Evolutionary conservation across 2,888 invertebrate species (phyloP), one percentile per base, ranked within the genome.

Genomic region (Drosophila macrospina): DNA sequence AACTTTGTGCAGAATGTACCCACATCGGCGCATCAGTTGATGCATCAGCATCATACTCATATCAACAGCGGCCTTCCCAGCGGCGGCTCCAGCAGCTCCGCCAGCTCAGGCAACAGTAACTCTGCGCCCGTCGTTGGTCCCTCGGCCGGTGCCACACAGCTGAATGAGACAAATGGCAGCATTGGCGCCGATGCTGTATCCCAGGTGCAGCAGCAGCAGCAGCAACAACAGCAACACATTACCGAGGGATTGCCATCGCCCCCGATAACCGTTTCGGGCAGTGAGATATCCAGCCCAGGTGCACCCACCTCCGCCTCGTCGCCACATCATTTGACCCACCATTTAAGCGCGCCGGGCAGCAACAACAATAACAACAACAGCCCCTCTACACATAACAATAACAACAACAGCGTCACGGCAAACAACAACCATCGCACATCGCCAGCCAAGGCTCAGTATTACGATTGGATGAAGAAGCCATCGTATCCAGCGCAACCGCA

Each of bases 381-480:
- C 24, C 85, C 85, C 2, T 78, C 80, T 2, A 82, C 87, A 16
- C 85, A 85, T 62, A 85, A 81, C 61, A 79, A 54, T 11, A 80
- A 82, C 20, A 79, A 78, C 57, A 89, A 77, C 50, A 87, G 63
- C 50, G 66, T 71, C 20, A 69, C 81, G 36, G 61, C 54, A 34
- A 81, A 79, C 48, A 87, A 78, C 68, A 81, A 80, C 44, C 82
- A 94, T 90, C 93, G 85, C 79, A 74, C 79, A 44, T 94, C 95
- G 37, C 95, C 96, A 28, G 94, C 95, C 16, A 94, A 97, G 76
- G 97, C 97, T 0, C 97, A 95, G 91, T 91, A 89, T 61, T 98
- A 95, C 91, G 97, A 97, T 86, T 98, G 98, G 98, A 97, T 98
- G 95, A 97, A 96, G 92, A 97, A 97, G 91, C 95, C 96, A 0